Evolutionary conservation across 2,797 vertebrate genomes (phyloP), one percentile per base, ranked within the genome.

Genomic region (Gymnocypris eckloni): DNA sequence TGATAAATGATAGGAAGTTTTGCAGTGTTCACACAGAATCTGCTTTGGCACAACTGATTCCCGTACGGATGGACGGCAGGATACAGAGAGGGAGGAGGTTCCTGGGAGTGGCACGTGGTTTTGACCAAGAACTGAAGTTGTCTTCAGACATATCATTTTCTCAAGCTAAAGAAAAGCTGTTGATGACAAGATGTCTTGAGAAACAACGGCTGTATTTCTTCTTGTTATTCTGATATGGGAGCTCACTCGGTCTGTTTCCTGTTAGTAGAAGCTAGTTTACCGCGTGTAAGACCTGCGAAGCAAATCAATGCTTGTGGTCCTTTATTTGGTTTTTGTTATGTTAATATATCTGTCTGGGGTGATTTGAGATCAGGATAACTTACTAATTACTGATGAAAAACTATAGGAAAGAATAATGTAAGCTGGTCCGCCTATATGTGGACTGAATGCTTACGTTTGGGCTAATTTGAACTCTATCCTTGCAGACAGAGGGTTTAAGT

Each of bases 1-100:
- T 82, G 86, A 90, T 80, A 85, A 87, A 88, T 85, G 86, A 67
- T 79, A 86, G 86, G 80, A 86, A 77, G 54, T 85, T 85, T 89
- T 79, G 52, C 48, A 76, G 64, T 39, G 52, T 82, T 82, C 77
- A 70, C 77, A 81, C 85, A 79, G 33, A 84, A 84, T 82, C 79
- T 88, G 28, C 66, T 79, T 81, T 80, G 50, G 70, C 82, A 82
- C 39, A 39, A 25, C 28, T 73, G 54, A 54, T 85, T 83, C 83
- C 54, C 48, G 22, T 33, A 33, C 2, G 12, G 61, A 84, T 73
- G 64, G 52, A 82, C 39, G 39, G 56, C 28, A 52, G 50, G 78
- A 80, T 83, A 73, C 59, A 67, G 85, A 82, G 82, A 90, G 81
- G 88, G 81, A 86, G 78, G 87, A 89, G 87, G 70, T 84, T 91